These are phyloP conservation scores for Eleginops maclovinus DNA, from an alignment of 2,113 vertebrate species.

Conservation along the genomic window DNA sequence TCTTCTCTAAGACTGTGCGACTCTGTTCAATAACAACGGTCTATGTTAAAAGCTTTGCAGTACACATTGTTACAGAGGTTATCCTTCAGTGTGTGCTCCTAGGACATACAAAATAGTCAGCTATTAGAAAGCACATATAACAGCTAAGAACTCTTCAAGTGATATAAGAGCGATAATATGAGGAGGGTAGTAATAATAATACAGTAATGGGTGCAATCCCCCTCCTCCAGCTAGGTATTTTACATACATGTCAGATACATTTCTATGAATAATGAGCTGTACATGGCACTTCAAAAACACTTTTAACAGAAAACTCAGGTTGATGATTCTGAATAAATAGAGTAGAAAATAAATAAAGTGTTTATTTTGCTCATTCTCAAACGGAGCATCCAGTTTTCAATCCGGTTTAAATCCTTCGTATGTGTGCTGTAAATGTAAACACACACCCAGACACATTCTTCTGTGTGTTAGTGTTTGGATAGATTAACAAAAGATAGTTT, in stretches of 20 bases:
- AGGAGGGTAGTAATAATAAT: conserved; percentile 51
- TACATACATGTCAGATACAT: conserved; percentile 63
- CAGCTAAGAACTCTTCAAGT: conserved; percentile 70
- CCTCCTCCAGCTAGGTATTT: conserved; percentile 52
- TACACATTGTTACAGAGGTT: conserved; percentile 67
- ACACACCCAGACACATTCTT: neutral
- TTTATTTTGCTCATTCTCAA: conserved; percentile 35
- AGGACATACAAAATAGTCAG: conserved; percentile 76
- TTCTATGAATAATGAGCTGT: conserved; percentile 59
- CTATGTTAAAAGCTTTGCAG: conserved; percentile 73
- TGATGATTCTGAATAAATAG: conserved; percentile 67
- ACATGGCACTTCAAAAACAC: conserved; percentile 70
- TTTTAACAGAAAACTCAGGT: conserved; percentile 42
- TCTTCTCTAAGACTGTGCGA: conserved; percentile 68
- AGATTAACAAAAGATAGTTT: conserved; percentile 6
- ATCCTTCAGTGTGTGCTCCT: conserved; percentile 71
- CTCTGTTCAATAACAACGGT: conserved; percentile 69
- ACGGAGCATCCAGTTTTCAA: conserved; percentile 19
- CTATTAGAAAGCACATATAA: conserved; percentile 77
- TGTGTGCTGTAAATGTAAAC: conserved; percentile 1
- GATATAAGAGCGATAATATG: conserved; percentile 69
- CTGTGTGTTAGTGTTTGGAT: neutral
- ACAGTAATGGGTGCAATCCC: conserved; percentile 51
- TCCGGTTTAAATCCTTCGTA: neutral
- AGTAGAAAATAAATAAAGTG: conserved; percentile 70